These are phyloP conservation scores for Triops cancriformis DNA, from an alignment of 1,140 invertebrate genomes.

Conservation along the genomic window DNA sequence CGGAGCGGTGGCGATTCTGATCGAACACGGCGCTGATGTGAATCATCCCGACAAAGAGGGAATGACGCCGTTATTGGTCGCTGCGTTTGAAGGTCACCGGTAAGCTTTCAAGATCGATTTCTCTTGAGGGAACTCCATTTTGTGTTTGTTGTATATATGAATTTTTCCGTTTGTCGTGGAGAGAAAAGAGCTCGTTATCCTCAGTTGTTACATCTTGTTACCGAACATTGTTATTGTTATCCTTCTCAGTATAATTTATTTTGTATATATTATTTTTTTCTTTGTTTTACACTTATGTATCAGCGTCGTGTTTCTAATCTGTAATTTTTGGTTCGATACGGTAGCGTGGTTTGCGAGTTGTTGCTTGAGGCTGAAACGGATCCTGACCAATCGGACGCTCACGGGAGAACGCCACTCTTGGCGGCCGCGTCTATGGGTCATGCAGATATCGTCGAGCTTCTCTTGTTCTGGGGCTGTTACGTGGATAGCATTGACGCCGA, in stretches of 20 bases:
- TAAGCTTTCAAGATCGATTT: conserved; percentile 40
- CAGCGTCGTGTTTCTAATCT: conserved; percentile 29
- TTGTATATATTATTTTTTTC: conserved; percentile 16
- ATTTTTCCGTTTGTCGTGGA: no score
- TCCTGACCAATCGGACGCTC: conserved; percentile 70
- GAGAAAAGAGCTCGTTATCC: no score
- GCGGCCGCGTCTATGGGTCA: conserved; percentile 81
- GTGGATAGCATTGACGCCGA: conserved; percentile 83
- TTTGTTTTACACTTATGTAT: no score
- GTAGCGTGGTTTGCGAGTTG: conserved; percentile 68
- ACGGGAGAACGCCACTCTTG: conserved; percentile 63
- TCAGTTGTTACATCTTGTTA: no score
- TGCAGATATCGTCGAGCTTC: conserved; percentile 62
- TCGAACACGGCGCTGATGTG: conserved; percentile 77
- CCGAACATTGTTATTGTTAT: no score
- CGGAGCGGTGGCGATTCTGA: conserved; percentile 45
- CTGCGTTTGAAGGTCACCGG: conserved; percentile 86
- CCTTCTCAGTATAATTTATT: no score
- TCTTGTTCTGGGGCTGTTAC: conserved; percentile 81
- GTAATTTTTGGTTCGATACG: conserved; percentile 29
- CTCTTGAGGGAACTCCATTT: conserved; percentile 28
- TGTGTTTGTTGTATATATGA: no score
- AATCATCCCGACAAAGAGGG: conserved; percentile 84
- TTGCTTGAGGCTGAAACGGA: conserved; percentile 77
- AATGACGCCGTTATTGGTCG: conserved; percentile 85